Base-by-base conservation (phyloP, 2,113 vertebrate genomes). In the Dromaius novaehollandiae region DNA sequence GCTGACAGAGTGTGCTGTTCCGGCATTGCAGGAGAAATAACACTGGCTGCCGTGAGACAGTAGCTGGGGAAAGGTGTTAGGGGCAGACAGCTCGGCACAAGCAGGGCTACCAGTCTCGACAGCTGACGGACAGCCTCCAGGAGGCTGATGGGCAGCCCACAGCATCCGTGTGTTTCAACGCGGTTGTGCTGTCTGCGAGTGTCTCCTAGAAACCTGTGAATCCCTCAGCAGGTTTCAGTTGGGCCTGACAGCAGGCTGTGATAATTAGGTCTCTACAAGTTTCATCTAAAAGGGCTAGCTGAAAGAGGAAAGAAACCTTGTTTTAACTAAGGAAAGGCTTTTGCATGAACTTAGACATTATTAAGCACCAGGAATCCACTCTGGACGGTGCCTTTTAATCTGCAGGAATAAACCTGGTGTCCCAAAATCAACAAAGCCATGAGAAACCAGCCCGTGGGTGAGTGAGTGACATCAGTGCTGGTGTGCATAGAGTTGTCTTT, bases 311-410 rank as follows among this genome's bases (percentile, higher is more conserved):
- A 88, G 20, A 85, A 85, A 71, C 64, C 2, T 38, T 64, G 40
- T 82, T 94, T 93, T 93, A 89, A 13, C 85, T 64, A 50, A 85
- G 11, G 56, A 79, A 76, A n/a, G 42, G 38, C 28, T 94, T 91
- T 85, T 0, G 0, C 21, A 12, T 2, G 4, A 84, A 61, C 60
- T 90, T 85, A 36, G 8, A 14, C 25, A 1, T 79, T 88, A 69
- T 32, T 75, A 80, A 91, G 34, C 78, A 76, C 42, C 13, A 71
- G 51, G 85, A 91, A 71, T 82, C 25, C 18, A 32, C 56, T 89
- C 32, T 0, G 65, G 68, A 8, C 8, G 51, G 28, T 85, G 51
- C 16, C 70, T 89, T 88, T 81, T 84, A 88, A 90, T 40, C 53
- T 90, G 17, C 50, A 70, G 28, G 32, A 91, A 51, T 64, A n/a